Evolutionary conservation across 2,888 invertebrate species (phyloP).

Genomic region (Trachelus iudaicus): DNA sequence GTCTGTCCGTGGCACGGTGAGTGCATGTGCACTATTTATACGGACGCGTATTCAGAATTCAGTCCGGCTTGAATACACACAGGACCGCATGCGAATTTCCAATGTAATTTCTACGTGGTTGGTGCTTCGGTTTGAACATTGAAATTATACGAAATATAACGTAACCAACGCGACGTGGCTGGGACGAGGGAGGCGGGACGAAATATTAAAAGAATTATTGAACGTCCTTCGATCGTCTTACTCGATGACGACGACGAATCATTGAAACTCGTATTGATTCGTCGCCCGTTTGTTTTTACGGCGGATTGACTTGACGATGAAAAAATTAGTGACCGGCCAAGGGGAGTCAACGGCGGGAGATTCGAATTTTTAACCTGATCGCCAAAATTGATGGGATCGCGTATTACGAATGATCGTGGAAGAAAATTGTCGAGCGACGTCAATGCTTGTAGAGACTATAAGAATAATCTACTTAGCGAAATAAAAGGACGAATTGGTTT

Average conservation of each 20-base stretch:
- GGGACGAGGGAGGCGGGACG: background rate
- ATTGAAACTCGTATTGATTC: background rate
- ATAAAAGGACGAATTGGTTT: background rate
- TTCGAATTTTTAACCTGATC: background rate
- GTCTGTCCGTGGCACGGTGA: slow-evolving; percentile 39
- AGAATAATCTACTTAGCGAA: background rate
- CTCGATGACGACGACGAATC: background rate
- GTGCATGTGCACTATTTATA: slow-evolving; percentile 13
- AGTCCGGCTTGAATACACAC: slow-evolving; percentile 9
- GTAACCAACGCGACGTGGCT: background rate
- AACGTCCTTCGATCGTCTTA: background rate
- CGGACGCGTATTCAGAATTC: slow-evolving; percentile 11
- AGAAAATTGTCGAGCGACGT: background rate
- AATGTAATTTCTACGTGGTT: slow-evolving; percentile 8
- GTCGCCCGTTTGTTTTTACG: background rate
- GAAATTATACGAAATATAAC: slow-evolving; percentile 2
- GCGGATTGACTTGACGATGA: too few relatives aligned
- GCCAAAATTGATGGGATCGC: background rate
- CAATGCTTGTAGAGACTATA: background rate
- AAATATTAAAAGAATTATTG: background rate
- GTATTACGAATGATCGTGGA: background rate
- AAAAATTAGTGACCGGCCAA: too few relatives aligned
- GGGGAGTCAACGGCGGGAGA: background rate
- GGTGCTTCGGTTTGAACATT: background rate
- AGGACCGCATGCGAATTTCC: slow-evolving; percentile 10